These are phyloP conservation scores for Drosophila atripex DNA, from an alignment of 2,888 invertebrate species.

Conservation along the genomic window DNA sequence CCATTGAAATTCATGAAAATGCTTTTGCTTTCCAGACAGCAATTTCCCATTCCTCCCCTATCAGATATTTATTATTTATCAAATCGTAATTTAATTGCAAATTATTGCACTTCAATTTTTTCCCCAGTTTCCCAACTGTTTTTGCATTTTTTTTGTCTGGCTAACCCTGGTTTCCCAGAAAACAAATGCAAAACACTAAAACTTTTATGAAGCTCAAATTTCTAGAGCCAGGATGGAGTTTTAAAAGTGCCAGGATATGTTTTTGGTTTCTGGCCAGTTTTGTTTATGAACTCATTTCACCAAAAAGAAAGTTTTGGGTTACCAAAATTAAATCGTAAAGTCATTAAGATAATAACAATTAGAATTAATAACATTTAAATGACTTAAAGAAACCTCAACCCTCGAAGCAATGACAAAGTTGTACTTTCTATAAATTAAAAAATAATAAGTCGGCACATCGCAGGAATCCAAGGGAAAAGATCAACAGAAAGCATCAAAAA, in stretches of 20 bases:
- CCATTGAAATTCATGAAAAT: constrained; percentile 60
- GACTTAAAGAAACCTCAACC: neutral
- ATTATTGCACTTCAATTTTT: constrained; percentile 20
- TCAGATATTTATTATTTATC: constrained; percentile 54
- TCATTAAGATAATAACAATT: neutral
- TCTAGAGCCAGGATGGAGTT: constrained; percentile 20
- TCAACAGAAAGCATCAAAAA: constrained; percentile 42
- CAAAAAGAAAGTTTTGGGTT: neutral
- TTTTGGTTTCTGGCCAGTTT: neutral
- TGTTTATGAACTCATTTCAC: constrained; percentile 3
- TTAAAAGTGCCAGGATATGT: neutral
- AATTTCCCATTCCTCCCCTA: constrained; percentile 6
- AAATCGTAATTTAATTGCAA: constrained; percentile 66
- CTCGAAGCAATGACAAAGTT: constrained; percentile 28
- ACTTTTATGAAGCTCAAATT: constrained; percentile 26
- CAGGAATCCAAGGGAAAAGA: constrained; percentile 14
- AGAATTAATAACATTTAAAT: neutral
- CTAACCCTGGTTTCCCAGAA: neutral
- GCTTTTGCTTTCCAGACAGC: constrained; percentile 2
- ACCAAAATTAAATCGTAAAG: too few species aligned
- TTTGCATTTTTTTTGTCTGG: constrained; percentile 1
- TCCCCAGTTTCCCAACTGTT: constrained; percentile 1
- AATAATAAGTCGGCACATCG: neutral
- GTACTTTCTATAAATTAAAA: constrained; percentile 27
- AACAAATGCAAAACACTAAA: constrained; percentile 6